A percentile compares a stretch with the other conserved stretches of the same genome.
phyloP scores from a whole-genome alignment of 2,113 vertebrate species.

The Caloenas nicobarica region DNA sequence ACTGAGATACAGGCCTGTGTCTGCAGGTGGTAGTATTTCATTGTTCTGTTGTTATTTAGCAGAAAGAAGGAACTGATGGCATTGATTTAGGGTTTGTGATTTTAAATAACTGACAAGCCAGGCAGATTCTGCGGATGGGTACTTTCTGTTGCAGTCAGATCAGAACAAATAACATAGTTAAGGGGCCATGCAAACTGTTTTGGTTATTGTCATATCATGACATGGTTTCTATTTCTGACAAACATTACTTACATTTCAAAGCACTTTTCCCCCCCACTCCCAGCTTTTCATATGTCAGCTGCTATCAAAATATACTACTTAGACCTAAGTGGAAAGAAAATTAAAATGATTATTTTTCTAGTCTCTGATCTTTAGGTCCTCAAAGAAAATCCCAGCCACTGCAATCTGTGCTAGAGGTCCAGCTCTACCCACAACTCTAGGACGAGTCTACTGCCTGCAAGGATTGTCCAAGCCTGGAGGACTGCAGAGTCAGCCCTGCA shows the following conservation, averaged over 20 bases:
- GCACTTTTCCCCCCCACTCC: neutral
- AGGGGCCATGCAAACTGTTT: neutral
- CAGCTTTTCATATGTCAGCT: constrained; percentile 36
- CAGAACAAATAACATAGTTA: constrained; percentile 26
- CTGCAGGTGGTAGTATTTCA: constrained; percentile 40
- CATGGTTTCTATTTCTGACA: constrained; percentile 11
- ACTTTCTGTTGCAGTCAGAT: neutral
- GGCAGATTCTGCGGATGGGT: neutral
- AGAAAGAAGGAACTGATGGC: neutral
- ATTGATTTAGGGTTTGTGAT: constrained; percentile 2
- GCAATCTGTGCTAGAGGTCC: neutral
- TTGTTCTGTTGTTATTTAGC: neutral
- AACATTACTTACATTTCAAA: constrained; percentile 5
- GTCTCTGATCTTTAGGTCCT: neutral
- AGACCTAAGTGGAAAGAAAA: neutral
- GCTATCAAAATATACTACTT: neutral
- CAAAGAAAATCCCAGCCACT: neutral
- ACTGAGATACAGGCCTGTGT: neutral
- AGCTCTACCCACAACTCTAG: neutral
- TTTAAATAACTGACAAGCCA: neutral
- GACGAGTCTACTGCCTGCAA: neutral
- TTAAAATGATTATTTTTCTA: neutral
- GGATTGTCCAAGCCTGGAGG: neutral
- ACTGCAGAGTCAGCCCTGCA: neutral
- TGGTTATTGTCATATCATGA: constrained; percentile 5